phyloP scores from a whole-genome alignment of 2,888 invertebrate species.

The Eumacrocentrus americanus region DNA sequence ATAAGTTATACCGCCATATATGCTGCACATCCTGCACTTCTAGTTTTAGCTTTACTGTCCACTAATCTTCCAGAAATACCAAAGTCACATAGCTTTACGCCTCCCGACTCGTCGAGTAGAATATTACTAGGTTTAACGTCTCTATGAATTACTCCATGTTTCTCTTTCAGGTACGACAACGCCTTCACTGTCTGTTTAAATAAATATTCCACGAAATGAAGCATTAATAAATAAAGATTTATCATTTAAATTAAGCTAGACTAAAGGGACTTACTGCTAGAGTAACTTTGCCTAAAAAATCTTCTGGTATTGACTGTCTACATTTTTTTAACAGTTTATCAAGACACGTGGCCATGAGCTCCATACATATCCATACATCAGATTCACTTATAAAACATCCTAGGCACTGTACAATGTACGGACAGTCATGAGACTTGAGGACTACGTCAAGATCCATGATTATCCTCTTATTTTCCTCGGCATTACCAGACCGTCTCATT shows the following conservation, averaged over 20 bases:
- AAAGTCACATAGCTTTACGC: slow-evolving; percentile 98
- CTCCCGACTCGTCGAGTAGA: slow-evolving; percentile 90
- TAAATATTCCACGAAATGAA: slow-evolving; percentile 6
- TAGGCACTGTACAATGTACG: slow-evolving; percentile 94
- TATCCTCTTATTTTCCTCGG: slow-evolving; percentile 96
- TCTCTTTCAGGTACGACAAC: slow-evolving; percentile 95
- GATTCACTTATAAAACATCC: slow-evolving; percentile 98
- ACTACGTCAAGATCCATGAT: slow-evolving; percentile 99
- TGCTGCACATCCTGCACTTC: slow-evolving; percentile 97
- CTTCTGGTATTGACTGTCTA: slow-evolving; percentile 91
- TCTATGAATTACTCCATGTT: slow-evolving; percentile 95
- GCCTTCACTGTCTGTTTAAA: slow-evolving; percentile 93
- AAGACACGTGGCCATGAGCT: slow-evolving; percentile 98
- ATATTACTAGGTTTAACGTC: slow-evolving; percentile 99
- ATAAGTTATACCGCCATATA: slow-evolving; percentile 87
- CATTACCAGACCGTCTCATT: slow-evolving; percentile 97
- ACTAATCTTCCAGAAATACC: slow-evolving; percentile 98
- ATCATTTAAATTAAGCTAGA: neutral
- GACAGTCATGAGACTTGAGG: slow-evolving; percentile 95
- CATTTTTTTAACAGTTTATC: slow-evolving; percentile 92
- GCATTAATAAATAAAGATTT: slow-evolving; percentile 10
- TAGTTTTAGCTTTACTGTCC: slow-evolving; percentile 96
- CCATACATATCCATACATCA: slow-evolving; percentile 99
- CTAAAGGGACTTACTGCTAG: slow-evolving; percentile 77
- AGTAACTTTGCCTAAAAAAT: slow-evolving; percentile 95